Evolutionary conservation across 1,140 invertebrate species (phyloP), one percentile per base, ranked within the genome.

Genomic region (Neodiprion lecontei): DNA sequence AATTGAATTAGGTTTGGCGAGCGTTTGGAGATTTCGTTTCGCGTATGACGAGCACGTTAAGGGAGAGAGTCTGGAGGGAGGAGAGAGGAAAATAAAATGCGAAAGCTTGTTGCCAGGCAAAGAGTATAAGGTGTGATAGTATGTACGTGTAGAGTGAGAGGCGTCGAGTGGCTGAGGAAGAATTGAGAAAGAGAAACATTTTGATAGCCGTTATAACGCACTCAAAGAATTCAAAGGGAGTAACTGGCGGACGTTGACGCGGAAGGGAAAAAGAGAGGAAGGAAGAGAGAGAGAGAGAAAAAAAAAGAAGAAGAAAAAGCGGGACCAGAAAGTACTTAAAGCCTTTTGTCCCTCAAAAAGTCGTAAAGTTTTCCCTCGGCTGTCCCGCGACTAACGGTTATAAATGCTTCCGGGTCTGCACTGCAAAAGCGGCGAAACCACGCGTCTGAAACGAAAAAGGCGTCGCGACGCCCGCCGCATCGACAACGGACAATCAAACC

Each of bases 261-360:
- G 23, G n/a, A 7, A 3, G 61, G 12, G 61, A 65, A 17, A 14
- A 7, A 14, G 61, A 65, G 61, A 65, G 12, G 7, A 7, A 14
- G 12, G 7, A 17, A 69, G 53, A 61, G 61, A 14, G 61, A 65
- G 61, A 65, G 12, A 0, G 61, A 14, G 12, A 65, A 17, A 69
- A 4, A 4, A 11, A 7, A 79, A 78, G 80, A 74, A 67, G 73
- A 80, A 77, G 73, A 77, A 75, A 74, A 79, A 77, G 48, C 67
- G 67, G 74, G 74, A 78, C 70, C 74, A 49, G 76, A 81, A 81
- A 78, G 53, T 78, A 77, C 76, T 80, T 78, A 73, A 75, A 69
- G 66, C 67, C 75, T 75, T 82, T 82, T 80, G 76, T 82, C 76
- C 74, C 77, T 80, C 74, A 78, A 67, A 48, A 80, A 72, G 61